Evolutionary conservation across 2,888 invertebrate species (phyloP), one percentile per base, ranked within the genome.

Genomic region (Pharmacophagus antenor): DNA sequence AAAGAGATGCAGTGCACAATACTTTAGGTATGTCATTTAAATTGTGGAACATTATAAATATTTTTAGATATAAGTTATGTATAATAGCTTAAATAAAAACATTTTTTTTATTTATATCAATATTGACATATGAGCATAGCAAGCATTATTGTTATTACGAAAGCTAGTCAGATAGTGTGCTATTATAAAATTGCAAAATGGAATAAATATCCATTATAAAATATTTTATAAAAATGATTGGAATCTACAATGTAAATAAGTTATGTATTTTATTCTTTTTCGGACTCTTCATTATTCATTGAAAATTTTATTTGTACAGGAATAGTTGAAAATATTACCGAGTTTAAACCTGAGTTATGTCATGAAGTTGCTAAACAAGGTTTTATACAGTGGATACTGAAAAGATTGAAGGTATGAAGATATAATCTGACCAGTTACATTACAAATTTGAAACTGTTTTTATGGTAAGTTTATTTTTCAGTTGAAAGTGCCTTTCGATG

Each of bases 1-100:
- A 99, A 87, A 92, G 96, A 41, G 98, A 99, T 81, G 99, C 99
- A 6, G 97, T 99, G 0, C 98, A 98, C 82, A 98, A 99, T 77
- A 97, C 98, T 3, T 89, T 98, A 69, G 93, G 96, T 95, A 42
- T 59, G 10, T 25, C 8, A 8, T 15, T 42, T 17, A 17, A 2
- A 42, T 42, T 42, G 15, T 42, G 15, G 15, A 42, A 4, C 6
- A 15, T 6, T 4, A 41, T 41, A 41, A 41, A 17, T 31, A 12
- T 8, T 7, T 8, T 2, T 8, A 31, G 8, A 31, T 7, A 25
- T 25, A 25, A 5, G 3, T 7, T 5, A 7, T 25, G 7, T 7
- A 25, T 5, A 25, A 25, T 25, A 25, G 23, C 3, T 25, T 5
- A 25, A 25, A 25, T 5, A 25, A 25, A 25, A 25, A n/a, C n/a